A percentile compares a stretch with the other conserved stretches of the same genome.
Evolutionary conservation across 2,113 vertebrate species (phyloP).

Genomic region (Vombatus ursinus): DNA sequence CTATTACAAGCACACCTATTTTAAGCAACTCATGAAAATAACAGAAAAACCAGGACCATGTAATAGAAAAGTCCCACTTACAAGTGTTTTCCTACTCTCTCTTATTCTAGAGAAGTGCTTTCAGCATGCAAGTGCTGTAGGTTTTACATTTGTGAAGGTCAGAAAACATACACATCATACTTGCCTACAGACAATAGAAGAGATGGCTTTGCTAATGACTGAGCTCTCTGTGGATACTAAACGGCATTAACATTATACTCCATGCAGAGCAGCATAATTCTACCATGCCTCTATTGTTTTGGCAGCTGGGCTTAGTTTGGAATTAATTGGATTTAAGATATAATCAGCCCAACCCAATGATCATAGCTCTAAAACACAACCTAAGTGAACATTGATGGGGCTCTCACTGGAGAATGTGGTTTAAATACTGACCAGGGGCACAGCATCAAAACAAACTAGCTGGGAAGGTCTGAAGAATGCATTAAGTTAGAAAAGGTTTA

Average conservation of each 20-base stretch:
- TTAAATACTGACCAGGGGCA: background rate
- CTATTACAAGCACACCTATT: conserved; percentile 40
- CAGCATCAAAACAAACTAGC: background rate
- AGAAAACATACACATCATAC: conserved; percentile 36
- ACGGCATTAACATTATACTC: background rate
- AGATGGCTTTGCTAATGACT: conserved; percentile 32
- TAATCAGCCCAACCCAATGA: background rate
- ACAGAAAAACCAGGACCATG: conserved; percentile 41
- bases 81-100: conserved; percentile 49
- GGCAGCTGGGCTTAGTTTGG: conserved; percentile 31
- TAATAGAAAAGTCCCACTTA: background rate
- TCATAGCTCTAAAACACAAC: conserved; percentile 25
- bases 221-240: background rate
- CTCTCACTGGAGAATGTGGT: conserved; percentile 13
- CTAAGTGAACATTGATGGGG: conserved; percentile 1
- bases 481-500: background rate
- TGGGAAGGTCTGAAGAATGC: background rate
- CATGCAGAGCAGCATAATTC: background rate
- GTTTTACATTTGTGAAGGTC: conserved; percentile 25
- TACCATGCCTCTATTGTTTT: background rate
- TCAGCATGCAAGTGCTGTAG: conserved; percentile 24
- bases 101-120: conserved; percentile 59
- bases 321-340: conserved; percentile 29
- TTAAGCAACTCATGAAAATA: conserved; percentile 56
- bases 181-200: conserved; percentile 31